Percentiles rank a stretch among this genome's conserved stretches.
Evolutionary conservation across 2,113 vertebrate genomes (phyloP).

Genomic region (Myrmecobius fasciatus): DNA sequence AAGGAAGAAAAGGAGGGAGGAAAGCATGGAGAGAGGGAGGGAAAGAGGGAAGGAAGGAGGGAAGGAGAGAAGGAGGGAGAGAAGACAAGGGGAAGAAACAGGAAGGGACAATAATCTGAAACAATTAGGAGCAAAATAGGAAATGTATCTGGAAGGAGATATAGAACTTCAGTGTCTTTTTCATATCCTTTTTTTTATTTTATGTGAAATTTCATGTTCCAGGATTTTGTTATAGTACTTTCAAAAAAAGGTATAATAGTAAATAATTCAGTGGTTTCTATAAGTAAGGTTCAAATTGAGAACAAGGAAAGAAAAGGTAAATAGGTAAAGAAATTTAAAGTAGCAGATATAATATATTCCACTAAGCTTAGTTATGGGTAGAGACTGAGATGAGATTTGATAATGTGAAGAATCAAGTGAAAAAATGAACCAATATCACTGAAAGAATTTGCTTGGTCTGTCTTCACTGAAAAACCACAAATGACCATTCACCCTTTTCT

Average conservation of each 20-base stretch:
- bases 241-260: slow-evolving; percentile 38
- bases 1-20: too few species aligned
- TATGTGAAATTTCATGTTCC: slow-evolving; percentile 24
- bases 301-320: slow-evolving; percentile 47
- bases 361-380: slow-evolving; percentile 59
- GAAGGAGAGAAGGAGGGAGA: too few species aligned
- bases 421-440: slow-evolving; percentile 45
- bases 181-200: slow-evolving; percentile 40
- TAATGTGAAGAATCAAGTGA: slow-evolving; percentile 35
- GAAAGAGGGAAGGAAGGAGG: too few species aligned
- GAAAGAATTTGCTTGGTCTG: slow-evolving; percentile 58
- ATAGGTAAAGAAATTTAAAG: slow-evolving; percentile 50
- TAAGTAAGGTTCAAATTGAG: slow-evolving; percentile 37
- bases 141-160: background rate
- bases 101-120: background rate
- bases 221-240: slow-evolving; percentile 38
- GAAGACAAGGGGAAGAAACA: too few species aligned
- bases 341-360: slow-evolving; percentile 57
- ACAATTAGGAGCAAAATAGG: background rate
- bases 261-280: slow-evolving; percentile 61
- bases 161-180: background rate
- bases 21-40: too few species aligned
- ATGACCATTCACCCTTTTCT: background rate
- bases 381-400: slow-evolving; percentile 51
- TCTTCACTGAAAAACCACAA: slow-evolving; percentile 64